Evolutionary conservation across 2,797 vertebrate species (phyloP).

Genomic region (Manis pentadactyla): DNA sequence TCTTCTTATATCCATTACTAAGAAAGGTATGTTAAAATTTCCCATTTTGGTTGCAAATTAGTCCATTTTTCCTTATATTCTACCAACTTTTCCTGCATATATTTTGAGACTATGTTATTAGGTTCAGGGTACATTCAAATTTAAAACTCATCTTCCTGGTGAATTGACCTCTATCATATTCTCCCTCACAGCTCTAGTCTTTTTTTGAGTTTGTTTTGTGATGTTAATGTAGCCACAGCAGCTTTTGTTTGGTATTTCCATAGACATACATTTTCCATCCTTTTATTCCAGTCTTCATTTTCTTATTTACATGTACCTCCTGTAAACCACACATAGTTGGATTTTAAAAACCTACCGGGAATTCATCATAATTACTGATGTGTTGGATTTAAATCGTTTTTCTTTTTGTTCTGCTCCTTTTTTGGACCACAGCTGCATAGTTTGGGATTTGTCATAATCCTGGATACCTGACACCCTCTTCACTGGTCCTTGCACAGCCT

Average conservation of each 20-base stretch:
- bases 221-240: not conserved
- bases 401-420: not conserved
- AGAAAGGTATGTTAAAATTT: not conserved
- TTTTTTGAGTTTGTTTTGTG: not conserved
- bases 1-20: not conserved
- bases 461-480: not conserved
- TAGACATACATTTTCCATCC: not conserved
- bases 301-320: not conserved
- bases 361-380: not conserved
- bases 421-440: not conserved
- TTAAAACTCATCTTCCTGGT: not conserved
- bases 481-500: not conserved
- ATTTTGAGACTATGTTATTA: not conserved
- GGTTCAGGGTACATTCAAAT: not conserved
- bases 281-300: conserved; percentile 3
- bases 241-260: conserved; percentile 20
- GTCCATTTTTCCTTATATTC: not conserved
- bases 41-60: not conserved
- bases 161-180: not conserved
- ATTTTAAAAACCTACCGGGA: not conserved
- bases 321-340: not conserved
- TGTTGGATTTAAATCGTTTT: not conserved
- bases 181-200: not conserved
- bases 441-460: not conserved
- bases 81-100: not conserved